Conservation (phyloP, 35 echinoderm and acorn worm species). For the Acanthaster planci region DNA sequence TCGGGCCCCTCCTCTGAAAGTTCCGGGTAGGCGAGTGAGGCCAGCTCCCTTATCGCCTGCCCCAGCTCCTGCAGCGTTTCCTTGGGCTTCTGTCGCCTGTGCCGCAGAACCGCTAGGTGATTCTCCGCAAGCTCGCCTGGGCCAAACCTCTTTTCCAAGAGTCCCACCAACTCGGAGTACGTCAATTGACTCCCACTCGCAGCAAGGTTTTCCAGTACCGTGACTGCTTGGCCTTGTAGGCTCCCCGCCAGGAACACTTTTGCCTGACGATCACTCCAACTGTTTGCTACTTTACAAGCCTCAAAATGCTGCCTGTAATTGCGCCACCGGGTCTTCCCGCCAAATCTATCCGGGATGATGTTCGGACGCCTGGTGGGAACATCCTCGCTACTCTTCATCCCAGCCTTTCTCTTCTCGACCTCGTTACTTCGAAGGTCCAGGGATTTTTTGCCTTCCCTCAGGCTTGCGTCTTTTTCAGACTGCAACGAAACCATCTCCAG, state of each 20-base stretch:
- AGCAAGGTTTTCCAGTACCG: not conserved
- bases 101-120: conserved; percentile 2
- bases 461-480: too few species aligned
- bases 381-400: too few species aligned
- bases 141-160: conserved; percentile 29
- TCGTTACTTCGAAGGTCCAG: too few species aligned
- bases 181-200: not conserved
- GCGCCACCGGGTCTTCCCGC: conserved; percentile 39
- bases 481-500: too few species aligned
- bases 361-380: conserved; percentile 13
- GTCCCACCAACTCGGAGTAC: not conserved
- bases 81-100: not conserved
- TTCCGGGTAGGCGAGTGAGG: conserved; percentile 24
- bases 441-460: too few species aligned
- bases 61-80: conserved; percentile 33
- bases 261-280: conserved; percentile 13
- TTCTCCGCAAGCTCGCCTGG: too few species aligned
- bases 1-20: too few species aligned
- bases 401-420: too few species aligned
- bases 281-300: not conserved
- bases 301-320: conserved; percentile 46
- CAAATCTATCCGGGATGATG: conserved; percentile 34
- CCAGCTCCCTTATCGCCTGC: not conserved
- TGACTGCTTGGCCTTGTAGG: not conserved
- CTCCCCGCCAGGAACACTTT: conserved; percentile 13